A percentile compares a stretch with the other conserved stretches of the same genome.
These are phyloP conservation scores for Metopia argyrocephala DNA, from an alignment of 2,888 invertebrate species.

Conservation along the genomic window DNA sequence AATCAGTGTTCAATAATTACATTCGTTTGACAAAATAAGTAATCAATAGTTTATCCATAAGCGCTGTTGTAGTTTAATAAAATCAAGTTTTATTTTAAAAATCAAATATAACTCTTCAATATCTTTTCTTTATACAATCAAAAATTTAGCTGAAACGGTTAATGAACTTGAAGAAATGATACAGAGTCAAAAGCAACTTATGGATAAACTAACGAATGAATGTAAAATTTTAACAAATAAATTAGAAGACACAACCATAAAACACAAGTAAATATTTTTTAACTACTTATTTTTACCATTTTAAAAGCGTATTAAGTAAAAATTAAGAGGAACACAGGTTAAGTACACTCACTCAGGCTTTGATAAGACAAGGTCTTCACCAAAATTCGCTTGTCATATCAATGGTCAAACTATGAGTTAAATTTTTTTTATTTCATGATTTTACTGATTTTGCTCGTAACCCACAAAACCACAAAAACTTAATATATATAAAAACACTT, in stretches of 20 bases:
- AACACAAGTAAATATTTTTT: constrained; percentile 87
- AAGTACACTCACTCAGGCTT: constrained; percentile 1
- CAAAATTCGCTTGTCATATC: constrained; percentile 21
- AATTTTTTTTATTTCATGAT: neutral
- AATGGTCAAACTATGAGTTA: neutral
- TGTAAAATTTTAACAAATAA: constrained; percentile 93
- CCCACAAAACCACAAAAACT: constrained; percentile 17
- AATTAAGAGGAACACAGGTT: constrained; percentile 55
- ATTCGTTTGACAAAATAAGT: neutral
- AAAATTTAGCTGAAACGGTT: constrained; percentile 90
- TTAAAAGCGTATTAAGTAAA: neutral
- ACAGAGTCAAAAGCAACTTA: constrained; percentile 94
- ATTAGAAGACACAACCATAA: constrained; percentile 92
- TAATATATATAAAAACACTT: constrained; percentile 42
- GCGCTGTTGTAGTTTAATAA: constrained; percentile 74
- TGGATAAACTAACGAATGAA: constrained; percentile 93
- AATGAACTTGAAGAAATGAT: constrained; percentile 93
- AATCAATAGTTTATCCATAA: constrained; percentile 86
- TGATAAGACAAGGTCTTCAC: constrained; percentile 22
- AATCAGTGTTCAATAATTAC: neutral
- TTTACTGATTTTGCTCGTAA: neutral
- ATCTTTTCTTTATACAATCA: constrained; percentile 24
- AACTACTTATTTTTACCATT: neutral
- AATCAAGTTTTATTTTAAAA: too few relatives aligned
- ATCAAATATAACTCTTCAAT: too few relatives aligned